Percentiles rank a stretch among this genome's conserved stretches.
These are phyloP conservation scores for Congeria kusceri DNA, from an alignment of 2,888 invertebrate genomes.

Conservation along the genomic window DNA sequence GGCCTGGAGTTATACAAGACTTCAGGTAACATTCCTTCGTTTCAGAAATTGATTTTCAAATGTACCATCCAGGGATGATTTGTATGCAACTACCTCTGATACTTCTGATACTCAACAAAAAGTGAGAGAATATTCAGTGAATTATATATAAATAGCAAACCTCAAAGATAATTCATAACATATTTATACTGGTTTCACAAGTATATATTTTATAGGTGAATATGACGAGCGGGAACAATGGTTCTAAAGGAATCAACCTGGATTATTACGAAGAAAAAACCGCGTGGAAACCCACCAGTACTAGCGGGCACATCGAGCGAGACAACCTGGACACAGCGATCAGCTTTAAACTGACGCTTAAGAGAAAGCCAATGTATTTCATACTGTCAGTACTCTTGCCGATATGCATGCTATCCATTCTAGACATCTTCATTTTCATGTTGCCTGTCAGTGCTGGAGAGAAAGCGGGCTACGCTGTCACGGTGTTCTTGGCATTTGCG, in stretches of 20 bases:
- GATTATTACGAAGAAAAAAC: constrained; percentile 13
- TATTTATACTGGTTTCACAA: too few species aligned
- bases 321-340: constrained; percentile 10
- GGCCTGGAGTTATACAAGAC: constrained; percentile 30
- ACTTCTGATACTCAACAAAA: too few species aligned
- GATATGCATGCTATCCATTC: constrained; percentile 27
- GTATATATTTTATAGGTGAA: constrained; percentile 6
- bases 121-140: too few species aligned
- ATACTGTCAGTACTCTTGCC: constrained; percentile 34
- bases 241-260: constrained; percentile 6
- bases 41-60: too few species aligned
- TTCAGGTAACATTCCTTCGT: background rate
- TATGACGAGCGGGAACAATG: background rate
- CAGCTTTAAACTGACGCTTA: constrained; percentile 17
- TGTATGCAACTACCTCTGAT: too few species aligned
- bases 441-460: constrained; percentile 12
- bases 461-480: too few species aligned
- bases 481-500: too few species aligned
- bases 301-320: background rate
- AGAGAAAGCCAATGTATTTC: constrained; percentile 34
- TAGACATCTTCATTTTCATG: constrained; percentile 33
- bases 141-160: too few species aligned
- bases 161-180: too few species aligned
- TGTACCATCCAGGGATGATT: too few species aligned
- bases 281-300: constrained; percentile 9